These are phyloP conservation scores for Pygoscelis adeliae DNA, from an alignment of 2,113 vertebrate genomes.

Conservation along the genomic window DNA sequence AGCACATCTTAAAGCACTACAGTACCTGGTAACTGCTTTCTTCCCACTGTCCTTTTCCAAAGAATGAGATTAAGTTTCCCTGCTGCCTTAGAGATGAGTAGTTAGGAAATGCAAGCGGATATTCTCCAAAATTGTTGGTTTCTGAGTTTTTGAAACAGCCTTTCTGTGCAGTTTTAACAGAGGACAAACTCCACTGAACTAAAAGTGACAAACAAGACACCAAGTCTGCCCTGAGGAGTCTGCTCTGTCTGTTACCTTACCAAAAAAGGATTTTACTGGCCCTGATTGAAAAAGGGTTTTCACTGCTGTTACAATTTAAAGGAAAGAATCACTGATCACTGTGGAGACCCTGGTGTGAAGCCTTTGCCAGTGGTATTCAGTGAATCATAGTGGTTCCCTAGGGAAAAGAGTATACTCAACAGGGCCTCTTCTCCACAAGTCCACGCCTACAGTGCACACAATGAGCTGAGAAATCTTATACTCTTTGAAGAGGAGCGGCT, in stretches of 20 bases:
- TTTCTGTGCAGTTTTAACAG: not conserved
- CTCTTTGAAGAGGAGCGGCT: not conserved
- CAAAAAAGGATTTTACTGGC: conserved; percentile 15
- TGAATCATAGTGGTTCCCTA: not conserved
- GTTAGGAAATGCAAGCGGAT: not conserved
- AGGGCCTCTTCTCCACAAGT: not conserved
- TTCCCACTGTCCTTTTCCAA: not conserved
- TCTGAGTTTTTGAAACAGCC: not conserved
- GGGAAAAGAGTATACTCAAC: not conserved
- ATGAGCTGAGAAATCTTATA: not conserved
- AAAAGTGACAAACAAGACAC: not conserved
- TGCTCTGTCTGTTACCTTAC: not conserved
- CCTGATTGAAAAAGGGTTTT: not conserved
- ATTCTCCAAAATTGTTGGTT: not conserved
- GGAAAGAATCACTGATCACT: not conserved
- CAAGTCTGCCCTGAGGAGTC: not conserved
- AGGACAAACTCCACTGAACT: not conserved
- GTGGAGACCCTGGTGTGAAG: conserved; percentile 4
- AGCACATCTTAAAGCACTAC: not conserved
- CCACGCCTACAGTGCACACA: not conserved
- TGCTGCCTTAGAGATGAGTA: not conserved
- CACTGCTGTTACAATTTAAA: conserved; percentile 13
- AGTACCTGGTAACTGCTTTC: not conserved
- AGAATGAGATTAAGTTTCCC: not conserved
- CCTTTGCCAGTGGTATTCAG: not conserved